phyloP scores from a whole-genome alignment of 1,140 invertebrate genomes.

The Bathynomus jamesi region DNA sequence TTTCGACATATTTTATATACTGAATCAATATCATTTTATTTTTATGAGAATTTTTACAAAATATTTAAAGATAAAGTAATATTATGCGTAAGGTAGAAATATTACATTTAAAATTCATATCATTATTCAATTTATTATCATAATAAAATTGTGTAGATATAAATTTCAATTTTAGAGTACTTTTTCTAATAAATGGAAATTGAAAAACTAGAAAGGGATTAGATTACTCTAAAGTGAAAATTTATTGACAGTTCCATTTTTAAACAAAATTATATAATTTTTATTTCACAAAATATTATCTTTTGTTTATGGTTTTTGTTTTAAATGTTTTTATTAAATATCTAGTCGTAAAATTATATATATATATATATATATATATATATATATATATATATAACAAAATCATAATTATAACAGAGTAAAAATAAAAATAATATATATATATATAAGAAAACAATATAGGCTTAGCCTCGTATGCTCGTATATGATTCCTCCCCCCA shows the following conservation, averaged over 20 bases:
- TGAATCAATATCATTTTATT: too few species aligned
- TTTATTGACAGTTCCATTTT: not conserved
- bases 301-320: not conserved
- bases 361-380: constrained; percentile 6
- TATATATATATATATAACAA: not conserved
- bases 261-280: not conserved
- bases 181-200: too few species aligned
- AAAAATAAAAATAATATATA: not conserved
- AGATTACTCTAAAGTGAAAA: not conserved
- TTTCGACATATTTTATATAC: too few species aligned
- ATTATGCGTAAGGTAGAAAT: too few species aligned
- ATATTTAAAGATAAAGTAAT: too few species aligned
- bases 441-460: not conserved
- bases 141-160: too few species aligned
- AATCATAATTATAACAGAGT: not conserved
- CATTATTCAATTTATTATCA: too few species aligned
- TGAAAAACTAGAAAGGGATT: not conserved
- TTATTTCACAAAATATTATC: not conserved
- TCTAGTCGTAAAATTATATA: not conserved
- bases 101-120: too few species aligned
- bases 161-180: too few species aligned
- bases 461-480: not conserved
- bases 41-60: too few species aligned
- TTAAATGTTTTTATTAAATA: not conserved
- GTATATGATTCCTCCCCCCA: not conserved